Conservation (phyloP, 2,113 vertebrate species). For the Zapus hudsonius region DNA sequence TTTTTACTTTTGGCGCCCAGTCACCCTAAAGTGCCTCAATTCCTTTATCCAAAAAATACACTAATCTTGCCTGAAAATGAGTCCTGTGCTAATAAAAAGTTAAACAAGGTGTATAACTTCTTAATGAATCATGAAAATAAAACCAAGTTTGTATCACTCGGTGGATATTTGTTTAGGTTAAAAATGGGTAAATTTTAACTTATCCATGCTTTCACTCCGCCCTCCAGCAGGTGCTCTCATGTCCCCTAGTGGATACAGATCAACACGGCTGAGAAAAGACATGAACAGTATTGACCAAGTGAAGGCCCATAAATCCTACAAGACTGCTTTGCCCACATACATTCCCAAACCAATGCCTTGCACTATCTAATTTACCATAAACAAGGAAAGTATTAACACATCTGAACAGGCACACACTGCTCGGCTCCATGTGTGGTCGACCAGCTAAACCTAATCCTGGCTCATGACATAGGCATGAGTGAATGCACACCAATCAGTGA, state of each 20-base stretch:
- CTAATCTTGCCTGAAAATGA: no score
- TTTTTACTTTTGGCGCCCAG: no score
- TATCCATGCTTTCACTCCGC: not conserved
- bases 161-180: not conserved
- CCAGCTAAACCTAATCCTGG: conserved; percentile 45
- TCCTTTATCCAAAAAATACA: no score
- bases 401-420: conserved; percentile 14
- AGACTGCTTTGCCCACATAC: not conserved
- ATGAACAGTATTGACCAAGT: not conserved
- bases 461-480: conserved; percentile 57
- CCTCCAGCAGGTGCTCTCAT: conserved; percentile 41
- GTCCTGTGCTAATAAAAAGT: not conserved
- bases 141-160: conserved; percentile 22
- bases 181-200: conserved; percentile 3
- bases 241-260: conserved; percentile 55
- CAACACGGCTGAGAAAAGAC: not conserved
- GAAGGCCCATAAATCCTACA: conserved; percentile 32
- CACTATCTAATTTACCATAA: not conserved
- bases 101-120: not conserved
- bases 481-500: conserved; percentile 35
- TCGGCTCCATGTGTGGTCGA: conserved; percentile 32
- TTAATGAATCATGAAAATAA: conserved; percentile 41
- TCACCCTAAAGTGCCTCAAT: no score
- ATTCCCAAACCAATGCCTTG: conserved; percentile 44
- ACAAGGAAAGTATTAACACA: conserved; percentile 55